Base-by-base conservation (phyloP, 2,888 invertebrate species). In the Eristalis arbustorum region DNA sequence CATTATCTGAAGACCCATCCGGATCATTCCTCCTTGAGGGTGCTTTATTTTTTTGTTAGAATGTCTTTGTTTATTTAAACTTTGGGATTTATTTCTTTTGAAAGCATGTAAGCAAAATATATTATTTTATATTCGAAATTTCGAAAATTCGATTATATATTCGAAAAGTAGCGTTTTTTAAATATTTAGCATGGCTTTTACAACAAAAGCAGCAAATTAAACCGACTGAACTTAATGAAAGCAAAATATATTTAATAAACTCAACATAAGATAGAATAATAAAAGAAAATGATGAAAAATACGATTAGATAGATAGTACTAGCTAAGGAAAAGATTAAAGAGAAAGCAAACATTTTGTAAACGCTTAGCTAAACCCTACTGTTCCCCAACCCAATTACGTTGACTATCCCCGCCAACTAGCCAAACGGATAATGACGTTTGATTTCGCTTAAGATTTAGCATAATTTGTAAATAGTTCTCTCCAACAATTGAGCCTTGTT, bases 231-330 rank as follows among this genome's bases (percentile, higher is more conserved):
- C 59, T 76, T 84, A 73, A 56, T 62, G 23, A 72, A 79, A 63
- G 23, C 13, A 69, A 28, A 62, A 5, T 42, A 14, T 14, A 73
- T 14, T 6, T 22, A 49, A 59, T 42, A 14, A 69, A 37, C 14
- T 18, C 23, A 64, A 69, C 62, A 64, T 63, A 83, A 49, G 18
- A 37, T 62, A 68, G 59, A 59, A 14, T 59, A 31, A 62, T 23
- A 74, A 31, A 31, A 49, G 25, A 63, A 78, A 73, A 25, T n/a
- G n/a, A n/a, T n/a, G n/a, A 31, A 22, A 37, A 57, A 79, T 74
- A 71, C 40, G 13, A 74, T 67, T 75, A 84, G 79, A 80, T 85
- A 85, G 84, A 85, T 85, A 85, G 84, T 73, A 68, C 69, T 69
- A 84, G 79, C 68, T 57, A 67, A 68, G 22, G 42, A 68, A 62